A percentile compares a stretch with the other conserved stretches of the same genome.
Conservation (phyloP, 2,113 vertebrate species). For the Catharus bicknelli region DNA sequence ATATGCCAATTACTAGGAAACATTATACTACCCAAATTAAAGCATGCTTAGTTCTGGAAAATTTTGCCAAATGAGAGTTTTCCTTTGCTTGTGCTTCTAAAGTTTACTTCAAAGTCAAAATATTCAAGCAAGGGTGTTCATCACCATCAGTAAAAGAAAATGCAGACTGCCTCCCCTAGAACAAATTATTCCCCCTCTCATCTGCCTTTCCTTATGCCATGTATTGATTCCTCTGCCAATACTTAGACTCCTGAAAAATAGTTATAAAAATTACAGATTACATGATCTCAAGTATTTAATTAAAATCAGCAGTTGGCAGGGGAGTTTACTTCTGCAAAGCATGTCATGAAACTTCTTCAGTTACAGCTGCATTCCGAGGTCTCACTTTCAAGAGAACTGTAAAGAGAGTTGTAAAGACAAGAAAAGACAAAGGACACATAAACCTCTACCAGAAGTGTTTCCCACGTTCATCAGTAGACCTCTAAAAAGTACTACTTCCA, state of each 20-base stretch:
- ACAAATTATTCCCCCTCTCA: background rate
- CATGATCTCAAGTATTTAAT: background rate
- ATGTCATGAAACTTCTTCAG: background rate
- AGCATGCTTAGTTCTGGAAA: background rate
- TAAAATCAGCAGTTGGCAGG: background rate
- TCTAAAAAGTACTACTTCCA: background rate
- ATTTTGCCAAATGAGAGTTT: background rate
- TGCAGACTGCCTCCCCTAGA: background rate
- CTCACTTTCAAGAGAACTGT: background rate
- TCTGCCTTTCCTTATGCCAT: rapidly evolving
- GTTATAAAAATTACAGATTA: background rate
- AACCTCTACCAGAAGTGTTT: background rate
- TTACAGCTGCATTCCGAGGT: background rate
- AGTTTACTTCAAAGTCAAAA: background rate
- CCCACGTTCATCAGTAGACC: background rate
- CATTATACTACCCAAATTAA: background rate
- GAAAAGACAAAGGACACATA: background rate
- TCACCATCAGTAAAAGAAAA: background rate
- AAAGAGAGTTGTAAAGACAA: background rate
- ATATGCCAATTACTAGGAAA: background rate
- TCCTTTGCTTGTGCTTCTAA: background rate
- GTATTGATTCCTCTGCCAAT: background rate
- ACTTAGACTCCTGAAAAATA: background rate
- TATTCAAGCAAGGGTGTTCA: background rate
- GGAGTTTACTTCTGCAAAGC: background rate